Evolutionary conservation across 2,113 vertebrate species (phyloP), one percentile per base, ranked within the genome.

Genomic region (Aplodontia rufa): DNA sequence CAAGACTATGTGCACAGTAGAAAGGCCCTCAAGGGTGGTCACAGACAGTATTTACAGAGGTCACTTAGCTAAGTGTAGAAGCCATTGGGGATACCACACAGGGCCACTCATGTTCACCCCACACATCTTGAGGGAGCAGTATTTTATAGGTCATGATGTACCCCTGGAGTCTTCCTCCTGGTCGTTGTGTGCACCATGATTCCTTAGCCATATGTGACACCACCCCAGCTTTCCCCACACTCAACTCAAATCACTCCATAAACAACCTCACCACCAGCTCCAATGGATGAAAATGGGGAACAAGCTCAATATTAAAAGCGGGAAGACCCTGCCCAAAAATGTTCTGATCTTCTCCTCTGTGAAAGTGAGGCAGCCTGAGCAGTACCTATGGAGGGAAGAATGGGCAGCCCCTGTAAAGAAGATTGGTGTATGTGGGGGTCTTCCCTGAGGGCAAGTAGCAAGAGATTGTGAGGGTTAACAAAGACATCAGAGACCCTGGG

Each of bases 131-230:
- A 53, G 40, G 53, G 60, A 17, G 0, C 3, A 16, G 47, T 26
- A 75, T 20, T 78, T 68, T 32, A 6, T 1, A 72, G 47, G 20
- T 1, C 9, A 7, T 22, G 30, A 37, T n/a, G 49, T 40, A 28
- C 13, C 30, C 26, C 35, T 49, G 26, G 19, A 66, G 16, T 72
- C 71, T 16, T 14, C 19, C 26, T 1, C 10, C 5, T 6, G 10
- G 19, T 30, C 4, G 53, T 35, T 6, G 0, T n/a, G 14, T 40
- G 16, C 3, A 49, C 22, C 3, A 0, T 30, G 47, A 51, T n/a
- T 69, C 24, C 40, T 88, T 22, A 8, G 13, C 37, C 42, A 26
- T 26, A 10, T 17, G 4, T n/a, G 17, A 60, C 47, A 49, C 45
- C 26, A 53, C 14, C 45, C 24, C 1, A 8, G 49, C 40, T 79